Evolutionary conservation across 1,140 invertebrate species (phyloP), one percentile per base, ranked within the genome.

Genomic region (Bombus terrestris): DNA sequence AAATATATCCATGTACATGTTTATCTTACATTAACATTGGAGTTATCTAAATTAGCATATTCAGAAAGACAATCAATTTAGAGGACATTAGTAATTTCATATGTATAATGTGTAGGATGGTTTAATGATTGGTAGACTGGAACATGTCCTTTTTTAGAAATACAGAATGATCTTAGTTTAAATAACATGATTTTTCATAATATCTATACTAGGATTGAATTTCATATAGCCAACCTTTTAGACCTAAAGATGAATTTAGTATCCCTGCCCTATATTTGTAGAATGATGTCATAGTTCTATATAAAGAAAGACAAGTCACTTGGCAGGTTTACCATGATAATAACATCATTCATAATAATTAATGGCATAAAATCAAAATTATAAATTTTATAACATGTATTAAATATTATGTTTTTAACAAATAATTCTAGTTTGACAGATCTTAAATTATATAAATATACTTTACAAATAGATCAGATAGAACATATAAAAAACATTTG

Each of bases 201-300:
- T n/a, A n/a, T 53, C 10, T 62, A 12, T 35, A n/a, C 66, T 76
- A 39, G 35, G 85, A 90, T 89, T 85, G 25, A 81, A 18, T 90
- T 90, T 87, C 79, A 76, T 85, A 47, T 22, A 39, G 69, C 66
- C 69, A 69, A 73, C 35, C 80, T 68, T 81, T 72, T n/a, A 64
- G 53, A 81, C 22, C 64, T 85, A 90, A 90, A 86, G 68, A 80
- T 88, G 72, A 66, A 84, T 90, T 86, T 83, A 80, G 76, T 83
- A 84, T 25, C 66, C 39, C 81, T 85, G 73, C 82, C 74, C 85
- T 87, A 91, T 90, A 88, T 86, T 81, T 66, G 73, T 86, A 73
- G 69, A 88, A 87, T 93, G 92, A 93, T 92, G 91, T 93, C 92
- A 93, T 88, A 82, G 85, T 89, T 92, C 87, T 91, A 92, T 92